phyloP scores from a whole-genome alignment of 2,888 invertebrate species.

The Cheilosia grossa region DNA sequence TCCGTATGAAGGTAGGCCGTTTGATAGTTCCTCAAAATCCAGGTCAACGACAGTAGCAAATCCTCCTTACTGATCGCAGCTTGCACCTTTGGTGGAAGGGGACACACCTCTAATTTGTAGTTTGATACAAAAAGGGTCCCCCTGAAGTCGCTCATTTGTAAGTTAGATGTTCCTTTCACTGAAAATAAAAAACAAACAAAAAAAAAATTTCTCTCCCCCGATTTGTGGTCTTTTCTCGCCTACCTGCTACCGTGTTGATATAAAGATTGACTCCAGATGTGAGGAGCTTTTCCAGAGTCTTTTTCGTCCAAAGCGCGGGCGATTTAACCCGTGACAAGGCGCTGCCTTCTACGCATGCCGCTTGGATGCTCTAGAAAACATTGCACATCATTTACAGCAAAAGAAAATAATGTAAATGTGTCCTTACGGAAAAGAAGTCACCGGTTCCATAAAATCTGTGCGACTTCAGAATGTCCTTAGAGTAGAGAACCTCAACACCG shows the following conservation, averaged over 20 bases:
- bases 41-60: conserved; percentile 49
- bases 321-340: conserved; percentile 60
- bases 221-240: not conserved
- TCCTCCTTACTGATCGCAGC: conserved; percentile 29
- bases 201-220: not conserved
- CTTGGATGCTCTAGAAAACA: conserved; percentile 63
- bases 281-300: conserved; percentile 59
- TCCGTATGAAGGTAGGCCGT: conserved; percentile 62
- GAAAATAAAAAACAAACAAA: not conserved
- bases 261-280: conserved; percentile 53
- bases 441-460: conserved; percentile 61
- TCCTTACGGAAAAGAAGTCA: conserved; percentile 60
- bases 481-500: conserved; percentile 47
- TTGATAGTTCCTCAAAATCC: conserved; percentile 62
- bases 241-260: conserved; percentile 73
- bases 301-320: conserved; percentile 61
- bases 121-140: conserved; percentile 51
- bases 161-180: conserved; percentile 46
- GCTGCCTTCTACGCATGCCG: conserved; percentile 69
- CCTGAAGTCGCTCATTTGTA: conserved; percentile 65
- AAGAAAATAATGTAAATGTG: not conserved
- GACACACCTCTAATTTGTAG: conserved; percentile 53
- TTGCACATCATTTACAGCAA: no score
- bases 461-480: conserved; percentile 13
- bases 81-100: conserved; percentile 43